A percentile compares a stretch with the other conserved stretches of the same genome.
Evolutionary conservation across 92 coral and sea anemone genomes (phyloP).

Genomic region (Parazoanthus darwini): DNA sequence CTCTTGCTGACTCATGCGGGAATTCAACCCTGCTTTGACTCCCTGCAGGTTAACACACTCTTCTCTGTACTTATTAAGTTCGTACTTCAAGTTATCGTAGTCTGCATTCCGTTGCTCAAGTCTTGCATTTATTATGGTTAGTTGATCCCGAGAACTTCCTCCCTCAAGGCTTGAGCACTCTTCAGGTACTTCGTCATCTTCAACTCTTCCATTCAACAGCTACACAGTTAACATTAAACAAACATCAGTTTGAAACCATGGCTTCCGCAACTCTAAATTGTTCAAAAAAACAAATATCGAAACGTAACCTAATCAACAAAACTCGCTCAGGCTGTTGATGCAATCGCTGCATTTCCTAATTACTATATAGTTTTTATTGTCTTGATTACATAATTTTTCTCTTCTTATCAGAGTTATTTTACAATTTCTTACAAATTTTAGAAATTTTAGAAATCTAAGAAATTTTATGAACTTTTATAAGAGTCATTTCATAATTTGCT

Average conservation of each 20-base stretch:
- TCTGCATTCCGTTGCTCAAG: conserved; percentile 85
- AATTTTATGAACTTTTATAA: no score
- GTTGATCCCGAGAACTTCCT: conserved; percentile 72
- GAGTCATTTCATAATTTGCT: no score
- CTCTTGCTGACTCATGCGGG: conserved; percentile 88
- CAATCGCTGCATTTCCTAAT: no score
- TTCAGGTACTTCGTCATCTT: conserved; percentile 80
- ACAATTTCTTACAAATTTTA: no score
- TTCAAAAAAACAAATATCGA: no score
- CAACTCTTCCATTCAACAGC: conserved; percentile 80
- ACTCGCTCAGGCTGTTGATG: no score
- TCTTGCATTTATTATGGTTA: conserved; percentile 84
- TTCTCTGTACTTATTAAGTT: conserved; percentile 86
- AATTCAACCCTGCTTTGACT: conserved; percentile 80
- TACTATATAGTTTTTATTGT: no score
- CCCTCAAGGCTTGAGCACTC: conserved; percentile 86
- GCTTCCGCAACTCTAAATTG: no score
- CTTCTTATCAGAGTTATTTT: no score
- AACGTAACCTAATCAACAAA: no score
- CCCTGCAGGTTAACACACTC: conserved; percentile 89
- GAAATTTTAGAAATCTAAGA: no score
- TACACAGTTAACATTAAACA: conserved; percentile 24
- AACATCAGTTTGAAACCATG: neutral
- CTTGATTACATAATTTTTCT: no score
- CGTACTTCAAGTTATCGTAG: conserved; percentile 84